A percentile compares a stretch with the other conserved stretches of the same genome.
Evolutionary conservation across 2,797 vertebrate species (phyloP).

Genomic region (Clamator glandarius): DNA sequence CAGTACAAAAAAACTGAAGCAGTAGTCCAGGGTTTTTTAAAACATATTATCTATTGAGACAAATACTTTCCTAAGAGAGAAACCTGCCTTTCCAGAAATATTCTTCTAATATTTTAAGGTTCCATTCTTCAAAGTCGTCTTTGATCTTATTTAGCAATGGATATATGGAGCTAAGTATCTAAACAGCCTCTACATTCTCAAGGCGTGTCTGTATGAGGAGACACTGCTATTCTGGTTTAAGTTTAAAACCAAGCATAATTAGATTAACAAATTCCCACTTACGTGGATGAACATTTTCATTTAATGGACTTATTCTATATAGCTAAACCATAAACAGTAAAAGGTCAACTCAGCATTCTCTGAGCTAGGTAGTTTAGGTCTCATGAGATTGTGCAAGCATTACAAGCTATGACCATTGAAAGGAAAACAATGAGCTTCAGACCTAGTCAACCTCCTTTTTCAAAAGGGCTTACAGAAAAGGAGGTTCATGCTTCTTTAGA

Average conservation of each 20-base stretch:
- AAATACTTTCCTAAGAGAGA: not conserved
- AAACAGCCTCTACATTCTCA: not conserved
- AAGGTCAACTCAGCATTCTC: not conserved
- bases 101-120: not conserved
- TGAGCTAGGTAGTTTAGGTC: not conserved
- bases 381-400: not conserved
- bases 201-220: not conserved
- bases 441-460: not conserved
- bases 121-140: not conserved
- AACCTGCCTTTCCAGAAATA: not conserved
- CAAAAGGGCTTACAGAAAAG: not conserved
- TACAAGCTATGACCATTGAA: not conserved
- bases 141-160: not conserved
- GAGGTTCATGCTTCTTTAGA: not conserved
- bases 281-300: not conserved
- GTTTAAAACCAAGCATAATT: not conserved
- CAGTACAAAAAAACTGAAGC: not conserved
- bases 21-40: not conserved
- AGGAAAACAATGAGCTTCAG: not conserved
- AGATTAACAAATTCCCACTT: not conserved
- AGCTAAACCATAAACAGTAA: not conserved
- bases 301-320: not conserved
- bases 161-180: not conserved
- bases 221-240: not conserved
- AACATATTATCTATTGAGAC: not conserved